Evolutionary conservation across 2,888 invertebrate genomes (phyloP).

Genomic region (Drosophila testacea): DNA sequence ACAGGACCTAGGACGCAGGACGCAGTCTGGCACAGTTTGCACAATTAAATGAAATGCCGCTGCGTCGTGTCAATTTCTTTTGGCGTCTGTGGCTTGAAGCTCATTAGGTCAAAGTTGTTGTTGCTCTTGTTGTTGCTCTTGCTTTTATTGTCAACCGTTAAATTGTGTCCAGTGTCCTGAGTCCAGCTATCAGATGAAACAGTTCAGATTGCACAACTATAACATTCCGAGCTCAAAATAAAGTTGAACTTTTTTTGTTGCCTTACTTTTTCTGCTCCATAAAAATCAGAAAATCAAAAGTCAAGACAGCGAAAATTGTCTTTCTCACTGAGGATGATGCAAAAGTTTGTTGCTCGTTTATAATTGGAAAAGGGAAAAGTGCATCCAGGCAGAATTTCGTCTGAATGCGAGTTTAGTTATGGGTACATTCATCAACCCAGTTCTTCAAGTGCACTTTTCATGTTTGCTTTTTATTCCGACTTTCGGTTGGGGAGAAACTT

Average conservation of each 20-base stretch:
- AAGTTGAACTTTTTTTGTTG: background rate
- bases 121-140: slow-evolving; percentile 27
- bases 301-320: slow-evolving; percentile 3
- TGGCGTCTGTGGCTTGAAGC: slow-evolving; percentile 58
- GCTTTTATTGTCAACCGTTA: slow-evolving; percentile 60
- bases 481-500: slow-evolving; percentile 13
- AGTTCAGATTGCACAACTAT: slow-evolving; percentile 24
- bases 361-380: slow-evolving; percentile 70
- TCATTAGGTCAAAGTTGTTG: slow-evolving; percentile 64
- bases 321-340: slow-evolving; percentile 39
- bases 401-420: slow-evolving; percentile 6
- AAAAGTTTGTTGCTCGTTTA: slow-evolving; percentile 59
- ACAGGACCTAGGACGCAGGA: slow-evolving; percentile 3
- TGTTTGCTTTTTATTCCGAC: slow-evolving; percentile 23
- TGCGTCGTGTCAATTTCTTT: slow-evolving; percentile 71
- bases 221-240: slow-evolving; percentile 5
- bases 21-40: slow-evolving; percentile 49
- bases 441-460: slow-evolving; percentile 38
- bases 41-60: slow-evolving; percentile 67
- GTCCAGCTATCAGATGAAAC: slow-evolving; percentile 7
- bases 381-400: slow-evolving; percentile 38
- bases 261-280: background rate
- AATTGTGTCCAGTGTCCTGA: slow-evolving; percentile 25
- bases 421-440: slow-evolving; percentile 24
- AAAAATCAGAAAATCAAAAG: slow-evolving; percentile 17